Evolutionary conservation across 2,888 invertebrate genomes (phyloP), one percentile per base, ranked within the genome.

Genomic region (Gryllus longicercus): DNA sequence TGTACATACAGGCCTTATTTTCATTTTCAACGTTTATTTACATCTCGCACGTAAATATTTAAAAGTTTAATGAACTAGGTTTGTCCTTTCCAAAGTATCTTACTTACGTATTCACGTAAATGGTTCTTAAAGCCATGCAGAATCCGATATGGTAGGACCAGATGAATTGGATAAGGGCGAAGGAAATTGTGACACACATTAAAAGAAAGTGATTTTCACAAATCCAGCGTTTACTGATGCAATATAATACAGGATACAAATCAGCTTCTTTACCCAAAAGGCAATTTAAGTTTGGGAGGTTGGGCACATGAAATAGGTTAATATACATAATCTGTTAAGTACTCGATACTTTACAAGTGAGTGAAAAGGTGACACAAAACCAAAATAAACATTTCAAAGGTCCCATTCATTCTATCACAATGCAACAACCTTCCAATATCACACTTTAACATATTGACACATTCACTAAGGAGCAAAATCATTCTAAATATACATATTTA

Each of bases 211-310:
- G 38, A 38, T n/a, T 63, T 63, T 63, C 63, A 63, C 63, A 63
- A 63, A 63, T 63, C n/a, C 63, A 63, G 63, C 63, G n/a, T 63
- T 63, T 63, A 63, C 63, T 63, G 63, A 63, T 63, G 63, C 63
- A n/a, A 63, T 63, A 63, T 63, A 63, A 63, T 63, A 63, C 63
- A 63, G 63, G 63, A 63, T 63, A 63, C 63, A 63, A 63, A 63
- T 63, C n/a, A n/a, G 63, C 63, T 63, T 38, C 38, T 38, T 63
- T 63, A 63, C 63, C 63, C 63, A 63, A 63, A 63, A 63, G 63
- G 63, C 63, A 63, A 63, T 63, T n/a, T 63, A n/a, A 63, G n/a
- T 63, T 63, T 63, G 63, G n/a, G n/a, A 63, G 63, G 63, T 63
- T 63, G 63, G 63, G 63, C 63, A 63, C 63, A 63, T 63, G 63